Evolutionary conservation across 2,888 invertebrate species (phyloP).

Genomic region (Callyntrura sp.): DNA sequence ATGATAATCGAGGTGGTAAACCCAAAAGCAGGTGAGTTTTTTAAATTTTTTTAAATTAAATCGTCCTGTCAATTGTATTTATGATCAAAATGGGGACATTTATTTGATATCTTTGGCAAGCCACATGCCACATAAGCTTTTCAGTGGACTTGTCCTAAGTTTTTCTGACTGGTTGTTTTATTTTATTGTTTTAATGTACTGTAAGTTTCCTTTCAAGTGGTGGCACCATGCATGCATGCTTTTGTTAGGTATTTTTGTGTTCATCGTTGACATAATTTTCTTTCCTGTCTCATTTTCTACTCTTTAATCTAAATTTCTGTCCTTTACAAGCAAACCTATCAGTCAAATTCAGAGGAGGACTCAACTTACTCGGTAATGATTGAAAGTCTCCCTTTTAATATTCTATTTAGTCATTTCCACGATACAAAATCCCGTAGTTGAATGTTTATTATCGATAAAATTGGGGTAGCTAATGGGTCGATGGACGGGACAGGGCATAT

Average conservation of each 20-base stretch:
- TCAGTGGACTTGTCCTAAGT: neutral
- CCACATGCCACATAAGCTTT: neutral
- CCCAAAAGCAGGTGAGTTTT: constrained; percentile 77
- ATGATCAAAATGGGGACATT: neutral
- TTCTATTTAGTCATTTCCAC: constrained; percentile 4
- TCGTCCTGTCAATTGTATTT: neutral
- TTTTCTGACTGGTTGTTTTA: neutral
- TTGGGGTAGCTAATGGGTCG: neutral
- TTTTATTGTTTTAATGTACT: neutral
- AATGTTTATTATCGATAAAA: neutral
- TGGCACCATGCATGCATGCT: constrained; percentile 36
- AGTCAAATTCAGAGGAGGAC: constrained; percentile 84
- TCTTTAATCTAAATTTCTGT: constrained; percentile 78
- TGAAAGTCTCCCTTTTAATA: constrained; percentile 52
- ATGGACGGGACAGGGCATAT: neutral
- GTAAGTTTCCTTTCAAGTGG: constrained; percentile 18
- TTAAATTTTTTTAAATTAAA: constrained; percentile 12
- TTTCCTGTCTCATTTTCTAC: constrained; percentile 54
- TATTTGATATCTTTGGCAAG: neutral
- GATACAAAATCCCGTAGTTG: neutral
- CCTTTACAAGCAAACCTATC: constrained; percentile 83
- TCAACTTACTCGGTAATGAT: constrained; percentile 84
- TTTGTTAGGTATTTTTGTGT: constrained; percentile 27
- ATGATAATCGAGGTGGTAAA: constrained; percentile 72
- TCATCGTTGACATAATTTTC: neutral